phyloP scores from a whole-genome alignment of 2,113 vertebrate species.

The Rhinoptilus africanus region DNA sequence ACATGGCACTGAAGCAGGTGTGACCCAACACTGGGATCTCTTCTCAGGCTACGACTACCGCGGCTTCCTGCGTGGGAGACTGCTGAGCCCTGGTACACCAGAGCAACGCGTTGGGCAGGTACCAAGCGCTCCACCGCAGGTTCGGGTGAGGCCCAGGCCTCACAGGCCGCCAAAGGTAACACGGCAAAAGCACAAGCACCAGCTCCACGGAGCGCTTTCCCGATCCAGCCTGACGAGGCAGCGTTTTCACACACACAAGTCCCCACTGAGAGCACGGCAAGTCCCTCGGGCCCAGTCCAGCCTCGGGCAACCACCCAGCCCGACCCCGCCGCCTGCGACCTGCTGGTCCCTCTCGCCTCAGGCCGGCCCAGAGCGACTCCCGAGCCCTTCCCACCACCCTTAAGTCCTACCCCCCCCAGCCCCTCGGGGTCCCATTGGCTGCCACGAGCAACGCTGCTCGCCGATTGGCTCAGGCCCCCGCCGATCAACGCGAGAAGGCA shows the following conservation, averaged over 20 bases:
- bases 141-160: no score
- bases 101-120: accelerated
- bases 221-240: accelerated
- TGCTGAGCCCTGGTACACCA: accelerated
- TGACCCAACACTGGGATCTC: not conserved
- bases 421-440: not conserved
- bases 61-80: accelerated
- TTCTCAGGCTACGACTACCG: not conserved
- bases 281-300: no score
- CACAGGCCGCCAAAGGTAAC: not conserved
- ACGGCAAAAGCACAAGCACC: no score
- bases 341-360: accelerated
- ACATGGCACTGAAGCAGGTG: not conserved
- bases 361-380: accelerated
- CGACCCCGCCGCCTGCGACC: no score
- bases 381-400: accelerated
- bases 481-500: not conserved
- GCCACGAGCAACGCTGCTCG: not conserved
- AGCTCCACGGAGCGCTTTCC: not conserved
- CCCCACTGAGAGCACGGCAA: no score
- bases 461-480: not conserved
- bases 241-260: accelerated
- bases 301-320: no score
- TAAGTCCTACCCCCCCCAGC: not conserved
- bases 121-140: accelerated